Evolutionary conservation across 2,888 invertebrate species (phyloP), one percentile per base, ranked within the genome.

Genomic region (Sturmia bella): DNA sequence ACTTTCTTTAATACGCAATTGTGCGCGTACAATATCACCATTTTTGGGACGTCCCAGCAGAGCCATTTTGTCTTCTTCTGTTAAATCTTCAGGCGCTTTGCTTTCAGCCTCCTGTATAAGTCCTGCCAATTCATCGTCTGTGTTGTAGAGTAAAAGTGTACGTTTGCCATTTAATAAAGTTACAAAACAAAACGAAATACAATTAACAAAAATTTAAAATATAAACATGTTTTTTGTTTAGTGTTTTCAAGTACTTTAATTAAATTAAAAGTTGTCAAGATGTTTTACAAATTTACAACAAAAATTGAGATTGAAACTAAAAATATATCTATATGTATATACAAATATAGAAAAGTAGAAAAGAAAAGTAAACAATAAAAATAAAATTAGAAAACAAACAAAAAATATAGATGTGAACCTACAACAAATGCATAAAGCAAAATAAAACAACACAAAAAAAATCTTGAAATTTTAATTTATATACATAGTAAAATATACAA

Each of bases 1-100:
- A 92, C 98, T 99, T 92, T 99, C 99, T 89, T 97, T 97, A 89
- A 99, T 96, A 89, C 97, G 94, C 87, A 99, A 94, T 92, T 96
- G 95, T 78, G 97, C 95, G 86, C 96, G 93, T 85, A 94, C 94
- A 89, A 95, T 93, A 86, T 98, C 98, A 3, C 99, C 99, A 83
- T 97, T 93, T 86, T 96, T 94, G 3, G 99, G 99, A 88, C 95
- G 95, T 39, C 99, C 99, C 92, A 98, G 93, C 89, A 97, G 93
- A 64, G 97, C 96, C 86, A 97, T 95, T 88, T 95, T 96, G 83
- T 97, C 97, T 87, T 96, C 94, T 85, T 96, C 95, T 39, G 94
- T 94, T 59, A 95, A 91, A n/a, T 94, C 94, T 84, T 94, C 93
- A 4, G 93, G 93, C 69, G 91, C 90, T 88, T 95, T 95, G 88